These are phyloP conservation scores for Lucilia sericata DNA, from an alignment of 1,140 invertebrate species.

Conservation along the genomic window DNA sequence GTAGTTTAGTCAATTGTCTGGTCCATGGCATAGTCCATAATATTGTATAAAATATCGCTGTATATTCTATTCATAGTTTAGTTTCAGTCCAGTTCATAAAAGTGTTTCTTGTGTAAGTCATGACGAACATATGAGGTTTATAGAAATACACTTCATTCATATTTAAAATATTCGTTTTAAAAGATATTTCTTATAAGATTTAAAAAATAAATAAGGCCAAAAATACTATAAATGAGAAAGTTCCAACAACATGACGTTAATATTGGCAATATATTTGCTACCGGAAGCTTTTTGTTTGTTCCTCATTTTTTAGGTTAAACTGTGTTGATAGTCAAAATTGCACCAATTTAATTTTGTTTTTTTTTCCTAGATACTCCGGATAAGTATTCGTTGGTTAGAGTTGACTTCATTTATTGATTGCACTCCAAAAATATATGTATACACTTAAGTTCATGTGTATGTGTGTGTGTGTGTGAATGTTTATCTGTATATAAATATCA, in stretches of 20 bases:
- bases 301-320: background rate
- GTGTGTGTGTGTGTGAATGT: background rate
- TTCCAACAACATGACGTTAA: background rate
- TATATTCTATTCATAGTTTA: too few relatives aligned
- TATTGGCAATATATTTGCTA: background rate
- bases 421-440: background rate
- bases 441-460: background rate
- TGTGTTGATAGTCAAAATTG: conserved; percentile 23
- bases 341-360: background rate
- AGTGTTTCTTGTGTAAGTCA: too few relatives aligned
- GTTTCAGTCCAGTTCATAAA: too few relatives aligned
- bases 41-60: too few relatives aligned
- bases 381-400: conserved; percentile 4
- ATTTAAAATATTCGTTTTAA: too few relatives aligned
- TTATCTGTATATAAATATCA: background rate
- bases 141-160: too few relatives aligned
- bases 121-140: too few relatives aligned
- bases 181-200: too few relatives aligned
- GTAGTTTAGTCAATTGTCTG: too few relatives aligned
- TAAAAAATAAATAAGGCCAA: background rate
- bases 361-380: background rate
- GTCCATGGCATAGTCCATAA: too few relatives aligned
- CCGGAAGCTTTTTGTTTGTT: conserved; percentile 1
- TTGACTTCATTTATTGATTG: conserved; percentile 17
- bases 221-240: background rate